A percentile compares a stretch with the other conserved stretches of the same genome.
Conservation (phyloP, 2,797 vertebrate genomes). For the Phylloscopus collybita region DNA sequence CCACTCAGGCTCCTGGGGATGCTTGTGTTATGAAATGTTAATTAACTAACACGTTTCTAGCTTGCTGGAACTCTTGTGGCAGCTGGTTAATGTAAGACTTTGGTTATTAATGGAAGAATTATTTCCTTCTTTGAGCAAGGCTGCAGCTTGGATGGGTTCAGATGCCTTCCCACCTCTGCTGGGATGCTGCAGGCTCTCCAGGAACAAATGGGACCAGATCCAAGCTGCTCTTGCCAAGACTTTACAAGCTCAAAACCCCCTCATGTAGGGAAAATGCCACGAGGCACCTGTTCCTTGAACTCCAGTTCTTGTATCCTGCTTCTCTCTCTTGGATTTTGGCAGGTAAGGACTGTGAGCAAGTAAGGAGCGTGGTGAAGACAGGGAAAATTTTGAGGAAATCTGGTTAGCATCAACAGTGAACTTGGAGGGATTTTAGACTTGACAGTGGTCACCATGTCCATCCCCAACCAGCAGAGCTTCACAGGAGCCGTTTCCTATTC, state of each 20-base stretch:
- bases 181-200: neutral
- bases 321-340: neutral
- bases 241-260: neutral
- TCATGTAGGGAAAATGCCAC: rapidly evolving
- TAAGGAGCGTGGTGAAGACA: neutral
- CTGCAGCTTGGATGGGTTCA: neutral
- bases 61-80: neutral
- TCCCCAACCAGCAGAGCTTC: neutral
- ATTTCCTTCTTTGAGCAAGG: slow-evolving; percentile 24
- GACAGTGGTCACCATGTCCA: neutral
- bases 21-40: neutral
- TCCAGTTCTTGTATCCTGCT: neutral
- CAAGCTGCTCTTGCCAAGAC: neutral
- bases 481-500: neutral
- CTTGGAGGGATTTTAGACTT: neutral
- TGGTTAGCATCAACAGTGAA: neutral
- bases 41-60: neutral
- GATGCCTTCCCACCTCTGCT: neutral
- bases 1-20: neutral
- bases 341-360: neutral
- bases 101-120: neutral
- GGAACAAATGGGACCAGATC: neutral
- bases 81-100: slow-evolving; percentile 31
- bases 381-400: neutral
- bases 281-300: rapidly evolving